Evolutionary conservation across 2,888 invertebrate species (phyloP).

Genomic region (Dryobota labecula): DNA sequence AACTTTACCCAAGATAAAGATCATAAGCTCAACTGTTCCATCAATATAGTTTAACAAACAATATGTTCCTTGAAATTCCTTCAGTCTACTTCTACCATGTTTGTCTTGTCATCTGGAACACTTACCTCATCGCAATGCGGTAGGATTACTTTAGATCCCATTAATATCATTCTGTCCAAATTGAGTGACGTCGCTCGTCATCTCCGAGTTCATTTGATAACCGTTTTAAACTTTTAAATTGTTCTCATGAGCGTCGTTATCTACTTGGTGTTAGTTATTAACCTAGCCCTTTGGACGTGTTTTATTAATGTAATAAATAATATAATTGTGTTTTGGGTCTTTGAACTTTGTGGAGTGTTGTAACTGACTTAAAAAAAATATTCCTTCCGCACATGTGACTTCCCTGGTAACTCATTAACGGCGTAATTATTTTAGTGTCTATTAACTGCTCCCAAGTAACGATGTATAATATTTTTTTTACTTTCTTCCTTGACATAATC

Average conservation of each 20-base stretch:
- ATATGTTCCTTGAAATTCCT: not conserved
- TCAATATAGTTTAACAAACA: not conserved
- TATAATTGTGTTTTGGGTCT: not conserved
- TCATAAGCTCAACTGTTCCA: not conserved
- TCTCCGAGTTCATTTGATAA: conserved; percentile 24
- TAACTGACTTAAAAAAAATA: not conserved
- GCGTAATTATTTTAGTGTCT: too few relatives aligned
- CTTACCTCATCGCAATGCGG: conserved; percentile 35
- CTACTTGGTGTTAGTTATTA: conserved; percentile 26
- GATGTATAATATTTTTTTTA: too few relatives aligned
- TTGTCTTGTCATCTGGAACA: conserved; percentile 5
- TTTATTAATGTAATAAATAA: conserved; percentile 10
- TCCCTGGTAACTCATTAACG: too few relatives aligned
- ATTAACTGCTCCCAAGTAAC: too few relatives aligned
- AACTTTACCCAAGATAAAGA: not conserved
- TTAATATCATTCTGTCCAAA: conserved; percentile 49
- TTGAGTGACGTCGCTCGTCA: conserved; percentile 41
- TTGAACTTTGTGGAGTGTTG: not conserved
- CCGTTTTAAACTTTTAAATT: conserved; percentile 41
- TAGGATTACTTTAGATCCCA: conserved; percentile 49
- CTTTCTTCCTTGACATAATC: too few relatives aligned
- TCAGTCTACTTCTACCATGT: not conserved
- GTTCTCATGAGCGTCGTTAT: conserved; percentile 29
- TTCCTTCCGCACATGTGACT: too few relatives aligned
- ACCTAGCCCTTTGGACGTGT: conserved; percentile 32